Evolutionary conservation across 2,888 invertebrate genomes (phyloP).

Genomic region (Alsophila aescularia): DNA sequence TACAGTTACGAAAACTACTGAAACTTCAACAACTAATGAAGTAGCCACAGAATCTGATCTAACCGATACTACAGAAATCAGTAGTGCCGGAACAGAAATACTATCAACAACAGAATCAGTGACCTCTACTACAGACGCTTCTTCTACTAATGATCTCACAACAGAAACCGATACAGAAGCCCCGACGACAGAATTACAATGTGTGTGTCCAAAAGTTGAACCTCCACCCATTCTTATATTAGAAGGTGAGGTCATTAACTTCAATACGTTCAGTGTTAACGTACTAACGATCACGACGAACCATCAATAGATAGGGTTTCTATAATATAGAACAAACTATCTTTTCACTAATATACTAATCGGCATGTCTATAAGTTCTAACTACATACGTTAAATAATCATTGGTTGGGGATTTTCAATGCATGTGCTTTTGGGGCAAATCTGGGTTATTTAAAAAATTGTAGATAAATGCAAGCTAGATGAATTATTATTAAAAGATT

Average conservation of each 20-base stretch:
- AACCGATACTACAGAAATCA: slow-evolving; percentile 27
- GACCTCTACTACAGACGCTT: slow-evolving; percentile 36
- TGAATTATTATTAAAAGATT: neutral
- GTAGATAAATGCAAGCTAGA: neutral
- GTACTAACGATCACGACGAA: slow-evolving; percentile 72
- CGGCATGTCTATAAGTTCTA: slow-evolving; percentile 61
- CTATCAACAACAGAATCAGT: slow-evolving; percentile 35
- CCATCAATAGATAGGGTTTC: slow-evolving; percentile 58
- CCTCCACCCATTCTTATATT: slow-evolving; percentile 90
- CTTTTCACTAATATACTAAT: slow-evolving; percentile 65
- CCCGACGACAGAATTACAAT: slow-evolving; percentile 56
- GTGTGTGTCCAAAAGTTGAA: slow-evolving; percentile 75
- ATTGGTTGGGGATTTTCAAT: slow-evolving; percentile 44
- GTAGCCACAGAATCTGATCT: slow-evolving; percentile 23
- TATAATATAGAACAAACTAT: slow-evolving; percentile 42
- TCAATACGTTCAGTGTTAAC: slow-evolving; percentile 67
- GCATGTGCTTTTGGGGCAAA: slow-evolving; percentile 53
- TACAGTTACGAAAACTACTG: slow-evolving; percentile 40
- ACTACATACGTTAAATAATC: slow-evolving; percentile 38
- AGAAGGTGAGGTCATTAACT: slow-evolving; percentile 89
- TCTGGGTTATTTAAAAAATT: neutral
- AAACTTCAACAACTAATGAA: slow-evolving; percentile 30
- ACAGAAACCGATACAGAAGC: slow-evolving; percentile 52
- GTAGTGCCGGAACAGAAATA: slow-evolving; percentile 33
- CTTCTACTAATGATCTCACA: slow-evolving; percentile 51